A percentile compares a stretch with the other conserved stretches of the same genome.
phyloP scores from a whole-genome alignment of 2,888 invertebrate species.

The Oxycera nigricornis region DNA sequence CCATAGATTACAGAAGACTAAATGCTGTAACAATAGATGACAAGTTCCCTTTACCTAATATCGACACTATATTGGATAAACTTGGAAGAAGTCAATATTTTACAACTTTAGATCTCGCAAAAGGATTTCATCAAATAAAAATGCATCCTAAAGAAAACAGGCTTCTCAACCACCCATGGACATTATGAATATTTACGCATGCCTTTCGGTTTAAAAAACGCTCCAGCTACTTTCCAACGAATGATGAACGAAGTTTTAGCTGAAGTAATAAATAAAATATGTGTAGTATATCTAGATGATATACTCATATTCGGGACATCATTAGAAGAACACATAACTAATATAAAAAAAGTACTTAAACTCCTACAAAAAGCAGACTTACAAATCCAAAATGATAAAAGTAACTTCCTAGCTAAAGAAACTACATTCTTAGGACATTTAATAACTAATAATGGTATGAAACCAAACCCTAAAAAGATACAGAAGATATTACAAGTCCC shows the following conservation, averaged over 20 bases:
- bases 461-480: slow-evolving; percentile 52
- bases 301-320: slow-evolving; percentile 42
- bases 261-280: slow-evolving; percentile 48
- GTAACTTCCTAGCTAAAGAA: neutral
- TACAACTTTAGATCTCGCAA: slow-evolving; percentile 23
- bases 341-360: slow-evolving; percentile 40
- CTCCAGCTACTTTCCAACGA: slow-evolving; percentile 52
- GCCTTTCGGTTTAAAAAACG: slow-evolving; percentile 58
- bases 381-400: slow-evolving; percentile 42
- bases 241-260: slow-evolving; percentile 46
- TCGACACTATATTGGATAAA: slow-evolving; percentile 41
- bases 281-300: slow-evolving; percentile 46
- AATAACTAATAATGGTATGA: slow-evolving; percentile 52
- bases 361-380: slow-evolving; percentile 39
- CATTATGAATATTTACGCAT: slow-evolving; percentile 53
- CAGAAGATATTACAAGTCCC: slow-evolving; percentile 49
- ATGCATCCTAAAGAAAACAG: slow-evolving; percentile 49
- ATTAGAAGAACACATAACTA: slow-evolving; percentile 43
- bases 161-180: slow-evolving; percentile 48
- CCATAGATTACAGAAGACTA: slow-evolving; percentile 16
- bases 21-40: slow-evolving; percentile 12
- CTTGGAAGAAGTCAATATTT: slow-evolving; percentile 41
- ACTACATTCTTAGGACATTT: slow-evolving; percentile 50
- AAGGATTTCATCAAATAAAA: slow-evolving; percentile 35
- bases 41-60: slow-evolving; percentile 28